A percentile compares a stretch with the other conserved stretches of the same genome.
Conservation (phyloP, 2,888 invertebrate genomes). For the Drosophila helvetica region DNA sequence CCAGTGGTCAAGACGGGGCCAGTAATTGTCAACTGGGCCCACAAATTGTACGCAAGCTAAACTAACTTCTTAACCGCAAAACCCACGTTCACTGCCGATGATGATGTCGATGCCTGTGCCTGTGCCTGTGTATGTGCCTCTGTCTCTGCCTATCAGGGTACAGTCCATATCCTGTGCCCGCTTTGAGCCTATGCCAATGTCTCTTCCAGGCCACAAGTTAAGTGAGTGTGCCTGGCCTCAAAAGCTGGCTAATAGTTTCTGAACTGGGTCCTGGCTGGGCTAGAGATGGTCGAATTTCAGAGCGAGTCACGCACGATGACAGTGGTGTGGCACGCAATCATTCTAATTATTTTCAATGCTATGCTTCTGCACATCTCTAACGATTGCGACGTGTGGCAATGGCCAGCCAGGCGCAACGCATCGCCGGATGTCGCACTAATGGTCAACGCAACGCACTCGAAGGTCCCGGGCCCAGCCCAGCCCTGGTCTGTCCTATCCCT, state of each 20-base stretch:
- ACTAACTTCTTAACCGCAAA: conserved; percentile 75
- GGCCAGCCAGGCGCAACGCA: conserved; percentile 66
- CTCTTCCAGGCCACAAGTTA: conserved; percentile 66
- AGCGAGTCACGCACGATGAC: not conserved
- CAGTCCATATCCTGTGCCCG: conserved; percentile 20
- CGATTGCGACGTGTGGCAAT: conserved; percentile 54
- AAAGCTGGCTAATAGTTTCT: conserved; percentile 72
- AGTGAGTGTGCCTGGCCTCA: conserved; percentile 51
- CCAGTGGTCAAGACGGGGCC: conserved; percentile 40
- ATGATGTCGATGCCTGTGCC: conserved; percentile 43
- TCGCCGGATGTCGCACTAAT: conserved; percentile 83
- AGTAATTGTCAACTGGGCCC: conserved; percentile 76
- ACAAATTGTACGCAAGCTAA: conserved; percentile 79
- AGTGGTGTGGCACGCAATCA: not conserved
- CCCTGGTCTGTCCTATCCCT: conserved; percentile 8
- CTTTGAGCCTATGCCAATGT: conserved; percentile 46
- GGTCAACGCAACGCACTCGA: conserved; percentile 70
- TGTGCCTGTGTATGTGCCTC: conserved; percentile 1
- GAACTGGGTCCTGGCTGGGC: conserved; percentile 12
- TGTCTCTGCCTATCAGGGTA: not conserved
- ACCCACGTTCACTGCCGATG: conserved; percentile 48
- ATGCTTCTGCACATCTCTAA: conserved; percentile 31
- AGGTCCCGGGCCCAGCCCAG: conserved; percentile 28
- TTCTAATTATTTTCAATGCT: not conserved
- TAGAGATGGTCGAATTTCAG: conserved; percentile 15